Conservation (phyloP, 2,797 vertebrate genomes). For the Syngnathus rostellatus region DNA sequence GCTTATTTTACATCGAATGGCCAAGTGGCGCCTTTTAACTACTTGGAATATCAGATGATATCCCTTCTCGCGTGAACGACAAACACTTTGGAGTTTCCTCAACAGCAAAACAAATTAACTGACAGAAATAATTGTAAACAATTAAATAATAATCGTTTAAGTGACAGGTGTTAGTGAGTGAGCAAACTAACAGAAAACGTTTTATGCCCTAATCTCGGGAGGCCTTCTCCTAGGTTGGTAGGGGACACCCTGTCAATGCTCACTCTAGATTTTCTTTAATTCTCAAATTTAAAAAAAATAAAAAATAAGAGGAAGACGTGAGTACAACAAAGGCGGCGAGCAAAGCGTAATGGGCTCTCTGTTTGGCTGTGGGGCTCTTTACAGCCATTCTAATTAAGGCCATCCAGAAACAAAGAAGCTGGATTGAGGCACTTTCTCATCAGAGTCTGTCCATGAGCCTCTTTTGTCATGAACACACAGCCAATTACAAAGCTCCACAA, state of each 20-base stretch:
- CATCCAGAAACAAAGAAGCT: constrained; percentile 63
- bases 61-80: neutral
- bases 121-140: too few relatives aligned
- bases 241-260: neutral
- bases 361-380: constrained; percentile 54
- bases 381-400: constrained; percentile 70
- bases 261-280: constrained; percentile 40
- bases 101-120: too few relatives aligned
- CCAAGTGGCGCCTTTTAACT: neutral
- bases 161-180: neutral
- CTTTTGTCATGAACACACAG: constrained; percentile 67
- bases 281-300: constrained; percentile 41
- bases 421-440: constrained; percentile 67
- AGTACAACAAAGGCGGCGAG: constrained; percentile 67
- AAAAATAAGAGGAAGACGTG: constrained; percentile 62
- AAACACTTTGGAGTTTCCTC: neutral
- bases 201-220: neutral
- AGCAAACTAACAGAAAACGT: neutral
- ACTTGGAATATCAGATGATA: neutral
- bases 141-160: too few relatives aligned
- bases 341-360: constrained; percentile 58
- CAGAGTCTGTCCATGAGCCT: constrained; percentile 59
- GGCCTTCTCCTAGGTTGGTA: neutral
- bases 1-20: neutral
- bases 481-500: constrained; percentile 71